These are phyloP conservation scores for Acrossocheilus fasciatus DNA, from an alignment of 2,797 vertebrate genomes.

Conservation along the genomic window DNA sequence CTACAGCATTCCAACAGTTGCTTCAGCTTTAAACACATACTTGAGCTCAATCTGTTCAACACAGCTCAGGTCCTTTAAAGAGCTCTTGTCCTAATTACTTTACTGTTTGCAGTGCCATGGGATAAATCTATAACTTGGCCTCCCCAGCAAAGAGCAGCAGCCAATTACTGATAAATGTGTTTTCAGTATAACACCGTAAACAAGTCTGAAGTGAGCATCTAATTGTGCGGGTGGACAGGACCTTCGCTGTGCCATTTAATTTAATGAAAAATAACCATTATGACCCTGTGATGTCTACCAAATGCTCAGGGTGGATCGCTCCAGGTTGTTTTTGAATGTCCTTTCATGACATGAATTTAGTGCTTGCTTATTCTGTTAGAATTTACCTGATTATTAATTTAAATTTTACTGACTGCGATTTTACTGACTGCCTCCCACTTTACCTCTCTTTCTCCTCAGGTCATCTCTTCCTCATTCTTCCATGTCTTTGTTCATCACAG, in stretches of 20 bases:
- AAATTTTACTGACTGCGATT: too few species aligned
- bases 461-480: background rate
- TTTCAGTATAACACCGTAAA: slow-evolving; percentile 35
- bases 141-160: slow-evolving; percentile 37
- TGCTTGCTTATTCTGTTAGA: background rate
- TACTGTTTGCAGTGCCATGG: slow-evolving; percentile 9
- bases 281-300: background rate
- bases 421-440: background rate
- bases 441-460: background rate
- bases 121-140: slow-evolving; percentile 45
- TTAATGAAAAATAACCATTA: slow-evolving; percentile 10
- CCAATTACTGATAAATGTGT: slow-evolving; percentile 50
- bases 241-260: slow-evolving; percentile 2
- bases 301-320: background rate
- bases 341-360: background rate
- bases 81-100: slow-evolving; percentile 29
- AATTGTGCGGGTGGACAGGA: slow-evolving; percentile 20
- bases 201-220: slow-evolving; percentile 34
- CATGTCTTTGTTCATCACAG: background rate
- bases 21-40: slow-evolving; percentile 14
- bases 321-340: background rate
- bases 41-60: slow-evolving; percentile 21
- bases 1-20: background rate
- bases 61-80: background rate
- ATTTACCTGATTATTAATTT: background rate